Percentiles rank a stretch among this genome's conserved stretches.
These are phyloP conservation scores for Leptopilina boulardi DNA, from an alignment of 1,140 invertebrate species.

Conservation along the genomic window DNA sequence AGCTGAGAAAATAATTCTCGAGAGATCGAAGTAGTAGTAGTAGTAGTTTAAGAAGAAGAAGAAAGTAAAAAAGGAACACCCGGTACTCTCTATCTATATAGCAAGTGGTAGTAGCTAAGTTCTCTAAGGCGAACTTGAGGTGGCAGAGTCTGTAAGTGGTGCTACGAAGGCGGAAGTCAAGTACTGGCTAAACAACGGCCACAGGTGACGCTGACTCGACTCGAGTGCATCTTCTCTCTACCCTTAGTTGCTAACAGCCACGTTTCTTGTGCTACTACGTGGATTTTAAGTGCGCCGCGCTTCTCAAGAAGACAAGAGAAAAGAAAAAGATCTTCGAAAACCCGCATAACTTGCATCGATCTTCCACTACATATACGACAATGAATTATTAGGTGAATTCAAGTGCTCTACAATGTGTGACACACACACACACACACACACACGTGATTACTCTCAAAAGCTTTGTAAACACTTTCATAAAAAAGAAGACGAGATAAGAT, in stretches of 20 bases:
- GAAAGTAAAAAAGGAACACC: slow-evolving; percentile 46
- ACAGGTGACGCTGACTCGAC: slow-evolving; percentile 67
- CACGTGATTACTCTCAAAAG: too few species aligned
- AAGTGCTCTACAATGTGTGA: neutral
- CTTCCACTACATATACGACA: too few species aligned
- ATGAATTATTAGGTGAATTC: slow-evolving; percentile 31
- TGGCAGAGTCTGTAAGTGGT: slow-evolving; percentile 59
- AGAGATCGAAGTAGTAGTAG: slow-evolving; percentile 13
- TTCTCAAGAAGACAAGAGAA: slow-evolving; percentile 32
- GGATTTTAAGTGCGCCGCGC: slow-evolving; percentile 45
- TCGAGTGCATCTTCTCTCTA: slow-evolving; percentile 62
- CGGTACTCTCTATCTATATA: slow-evolving; percentile 68
- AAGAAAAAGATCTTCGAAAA: slow-evolving; percentile 35
- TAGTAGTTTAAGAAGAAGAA: neutral
- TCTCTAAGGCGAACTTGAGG: slow-evolving; percentile 47
- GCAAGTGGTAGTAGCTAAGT: slow-evolving; percentile 67
- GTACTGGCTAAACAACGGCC: slow-evolving; percentile 66
- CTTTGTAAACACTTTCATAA: too few species aligned
- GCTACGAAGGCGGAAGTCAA: slow-evolving; percentile 54
- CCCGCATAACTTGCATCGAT: slow-evolving; percentile 31
- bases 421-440: too few species aligned
- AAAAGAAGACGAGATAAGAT: too few species aligned
- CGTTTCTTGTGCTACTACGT: slow-evolving; percentile 45
- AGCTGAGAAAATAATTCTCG: neutral
- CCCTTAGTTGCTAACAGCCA: slow-evolving; percentile 47